Conservation (phyloP, 2,797 vertebrate species). For the Adrianichthys oophorus region DNA sequence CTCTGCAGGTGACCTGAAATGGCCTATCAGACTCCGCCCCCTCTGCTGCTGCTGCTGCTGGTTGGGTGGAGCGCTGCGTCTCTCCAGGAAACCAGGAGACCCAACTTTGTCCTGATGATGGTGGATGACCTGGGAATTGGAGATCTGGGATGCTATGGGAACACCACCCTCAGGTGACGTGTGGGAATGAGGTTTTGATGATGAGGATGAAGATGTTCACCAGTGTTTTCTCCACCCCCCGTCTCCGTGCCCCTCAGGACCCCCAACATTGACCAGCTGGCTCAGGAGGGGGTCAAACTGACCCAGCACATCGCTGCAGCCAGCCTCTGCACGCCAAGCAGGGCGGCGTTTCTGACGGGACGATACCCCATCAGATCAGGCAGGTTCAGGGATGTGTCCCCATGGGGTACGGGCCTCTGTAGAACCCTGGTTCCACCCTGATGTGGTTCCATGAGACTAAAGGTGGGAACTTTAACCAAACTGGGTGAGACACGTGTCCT, state of each 20-base stretch:
- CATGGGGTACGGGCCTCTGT: no score
- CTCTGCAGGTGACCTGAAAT: no score
- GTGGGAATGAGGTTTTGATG: no score
- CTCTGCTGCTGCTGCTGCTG: slow-evolving; percentile 43
- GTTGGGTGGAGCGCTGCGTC: background rate
- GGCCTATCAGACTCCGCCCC: slow-evolving; percentile 17
- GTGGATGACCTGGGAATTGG: slow-evolving; percentile 93
- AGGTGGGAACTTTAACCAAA: no score
- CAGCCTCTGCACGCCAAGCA: slow-evolving; percentile 86
- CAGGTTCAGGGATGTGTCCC: slow-evolving; percentile 5
- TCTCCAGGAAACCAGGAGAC: slow-evolving; percentile 38
- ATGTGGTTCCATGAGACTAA: no score
- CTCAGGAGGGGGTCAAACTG: slow-evolving; percentile 82
- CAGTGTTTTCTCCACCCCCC: background rate
- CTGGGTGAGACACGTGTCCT: no score
- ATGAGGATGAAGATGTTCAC: no score
- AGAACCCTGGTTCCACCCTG: no score
- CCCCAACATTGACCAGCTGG: slow-evolving; percentile 84
- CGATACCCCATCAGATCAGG: slow-evolving; percentile 88
- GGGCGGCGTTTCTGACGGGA: slow-evolving; percentile 89
- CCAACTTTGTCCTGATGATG: slow-evolving; percentile 87
- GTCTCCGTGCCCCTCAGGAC: slow-evolving; percentile 75
- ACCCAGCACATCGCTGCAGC: slow-evolving; percentile 87
- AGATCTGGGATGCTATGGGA: slow-evolving; percentile 90
- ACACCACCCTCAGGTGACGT: slow-evolving; percentile 85